phyloP scores from a whole-genome alignment of 2,888 invertebrate genomes.

The Clitarchus hookeri region DNA sequence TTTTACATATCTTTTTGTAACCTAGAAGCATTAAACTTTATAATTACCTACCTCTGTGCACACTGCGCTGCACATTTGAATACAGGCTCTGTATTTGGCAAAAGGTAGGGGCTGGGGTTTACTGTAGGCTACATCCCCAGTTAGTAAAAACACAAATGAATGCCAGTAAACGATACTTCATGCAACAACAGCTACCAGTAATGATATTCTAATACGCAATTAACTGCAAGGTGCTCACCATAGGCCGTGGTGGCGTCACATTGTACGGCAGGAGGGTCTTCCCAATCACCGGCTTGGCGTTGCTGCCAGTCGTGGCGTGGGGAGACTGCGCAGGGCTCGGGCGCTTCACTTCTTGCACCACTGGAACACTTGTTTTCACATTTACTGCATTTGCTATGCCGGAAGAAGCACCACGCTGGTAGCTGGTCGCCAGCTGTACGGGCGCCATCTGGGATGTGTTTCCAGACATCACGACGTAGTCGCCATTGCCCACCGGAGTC shows the following conservation, averaged over 20 bases:
- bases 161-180: too few relatives aligned
- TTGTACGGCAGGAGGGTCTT: conserved; percentile 83
- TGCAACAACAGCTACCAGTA: too few relatives aligned
- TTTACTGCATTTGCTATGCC: conserved; percentile 43
- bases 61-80: too few relatives aligned
- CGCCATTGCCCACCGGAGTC: conserved; percentile 35
- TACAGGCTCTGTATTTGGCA: too few relatives aligned
- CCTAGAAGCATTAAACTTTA: too few relatives aligned
- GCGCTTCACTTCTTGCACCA: conserved; percentile 55
- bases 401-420: conserved; percentile 43
- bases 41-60: too few relatives aligned
- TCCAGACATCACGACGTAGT: conserved; percentile 42
- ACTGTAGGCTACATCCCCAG: too few relatives aligned
- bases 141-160: too few relatives aligned
- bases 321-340: conserved; percentile 57
- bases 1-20: too few relatives aligned
- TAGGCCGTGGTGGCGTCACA: conserved; percentile 84
- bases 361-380: conserved; percentile 28
- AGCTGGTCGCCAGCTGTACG: conserved; percentile 46
- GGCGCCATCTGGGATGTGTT: conserved; percentile 32
- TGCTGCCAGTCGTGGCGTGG: conserved; percentile 47
- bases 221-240: conserved; percentile 52
- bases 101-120: too few relatives aligned
- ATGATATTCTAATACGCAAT: too few relatives aligned
- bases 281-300: conserved; percentile 51